A percentile compares a stretch with the other conserved stretches of the same genome.
Conservation (phyloP, 2,113 vertebrate genomes). For the Hepsetus odoe region DNA sequence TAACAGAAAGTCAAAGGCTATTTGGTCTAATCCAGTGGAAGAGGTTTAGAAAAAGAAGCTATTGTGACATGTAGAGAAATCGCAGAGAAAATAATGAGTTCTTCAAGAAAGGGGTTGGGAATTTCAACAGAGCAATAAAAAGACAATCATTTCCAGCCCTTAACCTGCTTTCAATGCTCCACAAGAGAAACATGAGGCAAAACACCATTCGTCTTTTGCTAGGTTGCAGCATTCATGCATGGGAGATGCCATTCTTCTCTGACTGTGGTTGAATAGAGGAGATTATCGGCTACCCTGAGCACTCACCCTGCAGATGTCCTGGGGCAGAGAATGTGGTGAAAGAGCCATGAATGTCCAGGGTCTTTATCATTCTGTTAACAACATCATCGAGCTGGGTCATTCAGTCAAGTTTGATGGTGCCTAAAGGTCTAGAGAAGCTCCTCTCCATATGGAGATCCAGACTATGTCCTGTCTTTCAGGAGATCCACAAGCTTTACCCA, state of each 20-base stretch:
- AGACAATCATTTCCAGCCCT: constrained; percentile 49
- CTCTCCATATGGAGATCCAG: not conserved
- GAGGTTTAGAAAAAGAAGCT: constrained; percentile 50
- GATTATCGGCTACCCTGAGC: constrained; percentile 3
- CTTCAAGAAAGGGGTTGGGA: constrained; percentile 21
- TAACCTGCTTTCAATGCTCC: not conserved
- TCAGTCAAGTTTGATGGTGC: constrained; percentile 54
- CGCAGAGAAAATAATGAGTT: constrained; percentile 58
- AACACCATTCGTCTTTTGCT: constrained; percentile 9
- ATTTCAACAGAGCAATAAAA: constrained; percentile 52
- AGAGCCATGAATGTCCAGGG: constrained; percentile 19
- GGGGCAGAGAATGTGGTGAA: constrained; percentile 24
- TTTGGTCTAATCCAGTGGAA: constrained; percentile 66
- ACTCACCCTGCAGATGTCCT: constrained; percentile 15
- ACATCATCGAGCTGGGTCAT: constrained; percentile 21
- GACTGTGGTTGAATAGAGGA: constrained; percentile 9
- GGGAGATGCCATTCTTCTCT: constrained; percentile 24
- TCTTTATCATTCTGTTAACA: constrained; percentile 14
- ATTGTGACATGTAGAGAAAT: constrained; percentile 60
- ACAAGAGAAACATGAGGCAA: not conserved
- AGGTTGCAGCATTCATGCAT: constrained; percentile 29
- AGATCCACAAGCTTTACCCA: constrained; percentile 45
- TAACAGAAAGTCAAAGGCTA: constrained; percentile 32
- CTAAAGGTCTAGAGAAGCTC: constrained; percentile 69
- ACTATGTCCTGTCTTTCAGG: constrained; percentile 41